Percentiles rank a stretch among this genome's conserved stretches.
Evolutionary conservation across 2,113 vertebrate genomes (phyloP).

Genomic region (Pelvicachromis taeniatus): DNA sequence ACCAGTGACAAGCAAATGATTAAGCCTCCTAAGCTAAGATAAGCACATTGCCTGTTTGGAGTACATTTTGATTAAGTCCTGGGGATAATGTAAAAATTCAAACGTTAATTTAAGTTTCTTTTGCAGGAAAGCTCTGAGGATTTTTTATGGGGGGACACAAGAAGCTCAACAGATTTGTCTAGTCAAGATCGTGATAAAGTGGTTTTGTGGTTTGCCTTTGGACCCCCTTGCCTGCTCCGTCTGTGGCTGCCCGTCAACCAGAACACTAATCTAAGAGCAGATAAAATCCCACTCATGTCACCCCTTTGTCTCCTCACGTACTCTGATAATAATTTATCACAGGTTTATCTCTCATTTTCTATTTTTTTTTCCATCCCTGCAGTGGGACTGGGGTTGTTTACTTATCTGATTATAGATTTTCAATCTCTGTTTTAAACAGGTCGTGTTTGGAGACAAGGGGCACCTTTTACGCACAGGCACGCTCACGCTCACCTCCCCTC

Average conservation of each 20-base stretch:
- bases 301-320: conserved; percentile 65
- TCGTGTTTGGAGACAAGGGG: conserved; percentile 13
- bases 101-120: neutral
- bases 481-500: neutral
- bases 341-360: conserved; percentile 42
- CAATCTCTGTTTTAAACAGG: conserved; percentile 7
- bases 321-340: conserved; percentile 60
- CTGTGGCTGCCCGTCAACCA: conserved; percentile 72
- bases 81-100: neutral
- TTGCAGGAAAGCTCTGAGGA: neutral
- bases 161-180: neutral
- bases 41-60: neutral
- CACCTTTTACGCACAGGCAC: neutral
- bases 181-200: conserved; percentile 57
- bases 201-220: conserved; percentile 39
- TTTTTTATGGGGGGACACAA: neutral
- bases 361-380: conserved; percentile 1
- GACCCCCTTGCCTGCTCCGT: conserved; percentile 54
- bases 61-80: neutral
- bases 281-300: conserved; percentile 49
- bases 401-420: conserved; percentile 48
- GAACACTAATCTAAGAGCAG: conserved; percentile 63
- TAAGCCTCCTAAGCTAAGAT: neutral
- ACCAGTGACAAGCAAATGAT: conserved; percentile 10
- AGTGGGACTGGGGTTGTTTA: conserved; percentile 22